phyloP scores from a whole-genome alignment of 2,888 invertebrate species.

The Cantharis rustica region DNA sequence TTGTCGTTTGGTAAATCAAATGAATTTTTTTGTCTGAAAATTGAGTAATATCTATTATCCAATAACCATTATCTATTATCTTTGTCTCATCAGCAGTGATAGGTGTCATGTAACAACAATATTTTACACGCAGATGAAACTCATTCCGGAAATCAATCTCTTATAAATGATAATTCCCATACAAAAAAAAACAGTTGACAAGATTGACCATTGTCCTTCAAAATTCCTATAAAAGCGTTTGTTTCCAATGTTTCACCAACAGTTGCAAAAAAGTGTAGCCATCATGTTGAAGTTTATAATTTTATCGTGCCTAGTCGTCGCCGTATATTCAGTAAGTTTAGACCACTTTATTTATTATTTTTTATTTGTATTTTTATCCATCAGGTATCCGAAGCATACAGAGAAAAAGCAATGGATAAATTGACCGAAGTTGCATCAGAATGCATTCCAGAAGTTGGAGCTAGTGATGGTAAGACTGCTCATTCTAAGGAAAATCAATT shows the following conservation, averaged over 20 bases:
- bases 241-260: not conserved
- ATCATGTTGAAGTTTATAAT: not conserved
- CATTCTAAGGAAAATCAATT: not conserved
- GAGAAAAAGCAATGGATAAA: constrained; percentile 36
- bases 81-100: not conserved
- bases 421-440: constrained; percentile 35
- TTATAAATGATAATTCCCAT: not conserved
- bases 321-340: not conserved
- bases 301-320: constrained; percentile 3
- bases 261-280: not conserved
- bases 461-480: constrained; percentile 47
- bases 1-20: not conserved
- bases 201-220: not conserved
- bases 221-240: not conserved
- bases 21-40: not conserved
- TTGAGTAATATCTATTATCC: not conserved
- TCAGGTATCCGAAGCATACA: constrained; percentile 4
- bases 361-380: not conserved
- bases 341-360: not conserved
- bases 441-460: constrained; percentile 48
- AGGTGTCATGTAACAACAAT: not conserved
- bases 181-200: not conserved
- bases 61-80: not conserved
- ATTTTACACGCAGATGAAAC: not conserved
- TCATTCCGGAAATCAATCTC: not conserved